Conservation (phyloP, 1,140 invertebrate genomes). For the Pogonomyrmex californicus region DNA sequence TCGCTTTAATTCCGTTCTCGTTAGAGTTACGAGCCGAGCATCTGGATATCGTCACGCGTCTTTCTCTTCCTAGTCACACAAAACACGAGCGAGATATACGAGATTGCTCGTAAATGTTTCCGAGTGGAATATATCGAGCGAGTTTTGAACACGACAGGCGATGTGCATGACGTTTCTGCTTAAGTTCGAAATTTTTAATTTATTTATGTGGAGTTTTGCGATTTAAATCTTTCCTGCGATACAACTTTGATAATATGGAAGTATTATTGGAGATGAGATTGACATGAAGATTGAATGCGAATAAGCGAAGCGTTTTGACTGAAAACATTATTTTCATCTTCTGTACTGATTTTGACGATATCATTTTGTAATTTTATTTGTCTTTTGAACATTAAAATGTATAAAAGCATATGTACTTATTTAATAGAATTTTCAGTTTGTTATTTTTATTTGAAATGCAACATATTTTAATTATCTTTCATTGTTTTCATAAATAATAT, state of each 20-base stretch:
- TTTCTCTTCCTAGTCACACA: slow-evolving; percentile 1
- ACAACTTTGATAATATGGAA: not conserved
- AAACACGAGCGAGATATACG: slow-evolving; percentile 28
- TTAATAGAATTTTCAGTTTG: not conserved
- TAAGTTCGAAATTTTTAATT: slow-evolving; percentile 17
- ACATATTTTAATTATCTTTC: not conserved
- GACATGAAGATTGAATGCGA: not conserved
- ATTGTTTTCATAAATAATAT: not conserved
- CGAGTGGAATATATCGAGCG: not conserved
- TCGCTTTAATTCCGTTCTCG: not conserved
- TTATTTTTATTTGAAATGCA: not conserved
- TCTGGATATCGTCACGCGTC: slow-evolving; percentile 53
- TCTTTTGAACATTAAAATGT: not conserved
- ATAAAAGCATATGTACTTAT: not conserved
- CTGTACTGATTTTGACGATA: not conserved
- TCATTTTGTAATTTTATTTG: not conserved
- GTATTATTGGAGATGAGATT: not conserved
- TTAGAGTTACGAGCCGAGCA: slow-evolving; percentile 31
- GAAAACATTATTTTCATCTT: slow-evolving; percentile 4
- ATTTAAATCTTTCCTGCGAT: not conserved
- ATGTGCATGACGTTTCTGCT: slow-evolving; percentile 12
- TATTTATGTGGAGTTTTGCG: not conserved
- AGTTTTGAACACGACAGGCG: slow-evolving; percentile 31
- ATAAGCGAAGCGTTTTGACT: not conserved
- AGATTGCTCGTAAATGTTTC: slow-evolving; percentile 38